Percentiles rank a stretch among this genome's conserved stretches.
These are phyloP conservation scores for Strix uralensis DNA, from an alignment of 2,113 vertebrate genomes.

Conservation along the genomic window DNA sequence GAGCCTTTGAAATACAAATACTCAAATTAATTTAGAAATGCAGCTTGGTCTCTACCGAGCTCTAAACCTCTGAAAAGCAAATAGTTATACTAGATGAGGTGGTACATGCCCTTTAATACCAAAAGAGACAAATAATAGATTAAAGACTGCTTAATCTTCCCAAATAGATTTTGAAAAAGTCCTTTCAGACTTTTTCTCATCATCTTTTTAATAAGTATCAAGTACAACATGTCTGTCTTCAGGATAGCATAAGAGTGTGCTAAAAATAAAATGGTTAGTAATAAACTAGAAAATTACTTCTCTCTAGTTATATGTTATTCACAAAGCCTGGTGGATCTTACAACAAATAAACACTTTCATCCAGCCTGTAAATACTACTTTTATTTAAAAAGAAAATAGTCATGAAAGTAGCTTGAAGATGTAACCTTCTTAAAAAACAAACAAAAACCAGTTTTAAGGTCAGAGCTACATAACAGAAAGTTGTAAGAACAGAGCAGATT, in stretches of 20 bases:
- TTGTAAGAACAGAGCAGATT: neutral
- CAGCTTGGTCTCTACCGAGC: neutral
- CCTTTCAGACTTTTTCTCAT: neutral
- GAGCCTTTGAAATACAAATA: slow-evolving; percentile 13
- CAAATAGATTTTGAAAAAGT: neutral
- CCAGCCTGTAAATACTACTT: neutral
- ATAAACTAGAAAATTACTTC: slow-evolving; percentile 23
- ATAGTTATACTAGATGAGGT: neutral
- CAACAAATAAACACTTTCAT: neutral
- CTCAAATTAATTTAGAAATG: neutral
- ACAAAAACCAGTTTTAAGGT: neutral
- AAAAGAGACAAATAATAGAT: slow-evolving; percentile 25
- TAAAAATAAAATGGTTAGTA: slow-evolving; percentile 37
- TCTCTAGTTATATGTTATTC: neutral
- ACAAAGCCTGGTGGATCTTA: neutral
- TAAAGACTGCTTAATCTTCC: slow-evolving; percentile 23
- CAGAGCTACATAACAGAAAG: neutral
- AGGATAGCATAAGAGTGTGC: neutral
- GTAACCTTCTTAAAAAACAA: neutral
- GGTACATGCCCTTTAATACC: neutral
- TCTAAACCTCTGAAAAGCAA: slow-evolving; percentile 1
- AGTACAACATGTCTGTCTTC: neutral
- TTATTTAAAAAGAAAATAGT: neutral
- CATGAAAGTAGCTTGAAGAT: neutral
- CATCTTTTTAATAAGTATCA: neutral